Base-by-base conservation (phyloP, 2,797 vertebrate genomes). In the Alosa sapidissima region DNA sequence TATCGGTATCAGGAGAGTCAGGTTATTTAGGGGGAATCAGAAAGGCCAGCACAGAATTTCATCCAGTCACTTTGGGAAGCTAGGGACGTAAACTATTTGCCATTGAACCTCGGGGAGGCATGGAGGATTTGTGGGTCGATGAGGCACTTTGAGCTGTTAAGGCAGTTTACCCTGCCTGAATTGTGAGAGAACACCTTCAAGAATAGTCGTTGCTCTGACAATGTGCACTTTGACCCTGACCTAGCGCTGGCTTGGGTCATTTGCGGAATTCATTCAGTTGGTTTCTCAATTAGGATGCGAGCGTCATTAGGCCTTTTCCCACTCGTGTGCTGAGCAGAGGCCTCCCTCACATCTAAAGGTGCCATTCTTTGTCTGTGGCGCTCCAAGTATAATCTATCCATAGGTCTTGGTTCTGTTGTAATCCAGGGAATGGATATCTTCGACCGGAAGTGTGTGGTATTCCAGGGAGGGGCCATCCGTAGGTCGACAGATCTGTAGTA, bases 301-400 rank as follows among this genome's bases (percentile, higher is more conserved):
- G 33, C 13, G 24, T 11, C 24, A 68, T 33, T 33, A 68, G 65
- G 65, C 28, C 65, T 72, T 68, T 36, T 72, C 33, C 62, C 65
- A 72, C 33, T 28, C 36, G 33, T 14, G 65, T 72, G 11, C 1
- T 24, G 28, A 36, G 33, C 5, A 16, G 3, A 72, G 62, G 62
- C 62, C 62, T 33, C 28, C 28, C 62, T 68, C 24, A 36, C 3
- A 2, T 33, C 24, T 68, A 28, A 24, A 62, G n/a, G 58, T 6
- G n/a, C 58, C 0, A 0, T 62, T 62, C 21, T 24, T 21, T 6
- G 21, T 6, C 55, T 58, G 16, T 21, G 16, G 6, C 6, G 55
- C 16, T 58, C 55, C 55, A 58, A n/a, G 88, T 52, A 87, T 89
- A 92, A 91, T 88, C 90, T 89, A 88, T 90, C 87, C 47, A 62